These are phyloP conservation scores for Chrysotoxum bicinctum DNA, from an alignment of 2,888 invertebrate genomes.

Conservation along the genomic window DNA sequence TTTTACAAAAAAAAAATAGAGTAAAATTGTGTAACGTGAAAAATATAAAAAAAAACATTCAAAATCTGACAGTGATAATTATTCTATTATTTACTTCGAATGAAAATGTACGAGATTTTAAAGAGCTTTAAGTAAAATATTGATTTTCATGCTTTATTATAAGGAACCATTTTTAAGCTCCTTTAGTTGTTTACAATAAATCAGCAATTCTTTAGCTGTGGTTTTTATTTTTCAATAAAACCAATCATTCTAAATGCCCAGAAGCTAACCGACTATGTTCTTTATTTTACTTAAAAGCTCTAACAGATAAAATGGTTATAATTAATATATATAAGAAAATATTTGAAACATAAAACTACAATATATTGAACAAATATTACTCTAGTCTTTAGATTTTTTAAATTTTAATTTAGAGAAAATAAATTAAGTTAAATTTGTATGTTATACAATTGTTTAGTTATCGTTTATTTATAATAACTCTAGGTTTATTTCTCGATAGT, in stretches of 20 bases:
- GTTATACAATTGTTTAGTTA: slow-evolving; percentile 4
- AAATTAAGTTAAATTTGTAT: slow-evolving; percentile 34
- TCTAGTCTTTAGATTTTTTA: slow-evolving; percentile 65
- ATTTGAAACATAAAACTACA: slow-evolving; percentile 12
- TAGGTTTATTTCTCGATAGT: slow-evolving; percentile 6
- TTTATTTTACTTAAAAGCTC: slow-evolving; percentile 20
- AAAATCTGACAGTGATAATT: slow-evolving; percentile 26
- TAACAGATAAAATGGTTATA: neutral
- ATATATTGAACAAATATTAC: slow-evolving; percentile 31
- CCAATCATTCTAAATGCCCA: neutral
- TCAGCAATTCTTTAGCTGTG: neutral
- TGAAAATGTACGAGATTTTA: neutral
- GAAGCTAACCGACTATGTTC: neutral
- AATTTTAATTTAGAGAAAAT: slow-evolving; percentile 35
- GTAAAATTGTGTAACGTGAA: slow-evolving; percentile 17
- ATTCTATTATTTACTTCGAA: slow-evolving; percentile 4
- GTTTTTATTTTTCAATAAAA: neutral
- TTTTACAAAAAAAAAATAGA: neutral
- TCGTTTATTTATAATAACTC: slow-evolving; percentile 1
- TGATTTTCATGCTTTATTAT: neutral
- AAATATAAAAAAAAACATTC: slow-evolving; percentile 2
- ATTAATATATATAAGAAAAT: neutral
- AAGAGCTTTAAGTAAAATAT: slow-evolving; percentile 6
- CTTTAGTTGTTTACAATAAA: neutral
- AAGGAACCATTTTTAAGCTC: neutral